Percentiles rank a stretch among this genome's conserved stretches.
Evolutionary conservation across 2,113 vertebrate genomes (phyloP).

Genomic region (Rhadina sibilatrix): DNA sequence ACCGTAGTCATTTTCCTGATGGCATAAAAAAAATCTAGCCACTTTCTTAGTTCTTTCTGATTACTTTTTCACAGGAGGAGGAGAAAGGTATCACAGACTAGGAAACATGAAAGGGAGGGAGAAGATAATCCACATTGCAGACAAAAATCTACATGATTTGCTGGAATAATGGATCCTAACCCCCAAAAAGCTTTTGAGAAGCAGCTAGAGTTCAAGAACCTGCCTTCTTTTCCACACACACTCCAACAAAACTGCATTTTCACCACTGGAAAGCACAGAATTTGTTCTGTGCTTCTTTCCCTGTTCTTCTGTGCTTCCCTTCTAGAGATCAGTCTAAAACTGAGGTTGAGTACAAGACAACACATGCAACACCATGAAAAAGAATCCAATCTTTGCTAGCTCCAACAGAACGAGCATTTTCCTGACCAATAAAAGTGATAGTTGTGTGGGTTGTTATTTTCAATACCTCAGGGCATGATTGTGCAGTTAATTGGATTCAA

Average conservation of each 20-base stretch:
- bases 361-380: background rate
- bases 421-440: background rate
- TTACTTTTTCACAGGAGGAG: background rate
- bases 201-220: background rate
- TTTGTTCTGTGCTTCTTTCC: background rate
- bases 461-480: background rate
- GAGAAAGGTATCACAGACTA: background rate
- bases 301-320: background rate
- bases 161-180: background rate
- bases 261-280: background rate
- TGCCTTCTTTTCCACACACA: background rate
- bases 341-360: background rate
- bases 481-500: constrained; percentile 12
- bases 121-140: background rate
- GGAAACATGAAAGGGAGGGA: background rate
- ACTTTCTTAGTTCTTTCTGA: background rate
- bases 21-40: background rate
- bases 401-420: background rate
- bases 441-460: background rate
- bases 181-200: background rate
- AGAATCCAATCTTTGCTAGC: background rate
- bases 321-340: background rate
- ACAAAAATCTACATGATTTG: background rate
- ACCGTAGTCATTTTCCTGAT: background rate
- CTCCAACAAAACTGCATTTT: background rate